Conservation (phyloP, 2,888 invertebrate species). For the Escarpia spicata region DNA sequence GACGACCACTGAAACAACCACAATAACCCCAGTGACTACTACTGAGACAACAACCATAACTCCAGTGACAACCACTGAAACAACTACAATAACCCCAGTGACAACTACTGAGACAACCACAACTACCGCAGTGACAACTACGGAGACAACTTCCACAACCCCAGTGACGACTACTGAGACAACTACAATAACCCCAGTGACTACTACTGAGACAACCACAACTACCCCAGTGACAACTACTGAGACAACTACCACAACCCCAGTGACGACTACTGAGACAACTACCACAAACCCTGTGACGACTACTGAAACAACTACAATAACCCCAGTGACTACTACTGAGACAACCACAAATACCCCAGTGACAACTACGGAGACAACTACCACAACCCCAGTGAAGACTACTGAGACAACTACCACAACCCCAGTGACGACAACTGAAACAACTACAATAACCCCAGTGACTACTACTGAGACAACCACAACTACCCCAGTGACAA, state of each 20-base stretch:
- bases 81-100: neutral
- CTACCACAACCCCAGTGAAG: neutral
- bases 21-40: neutral
- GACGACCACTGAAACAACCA: neutral
- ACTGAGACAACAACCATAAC: neutral
- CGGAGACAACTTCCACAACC: neutral
- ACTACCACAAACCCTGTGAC: neutral
- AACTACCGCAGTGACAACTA: neutral
- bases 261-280: neutral
- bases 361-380: neutral
- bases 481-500: neutral
- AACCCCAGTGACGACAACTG: neutral
- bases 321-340: neutral
- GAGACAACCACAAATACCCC: neutral
- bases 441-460: neutral
- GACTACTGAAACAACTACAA: neutral
- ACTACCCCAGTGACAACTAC: neutral
- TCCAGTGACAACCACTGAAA: neutral
- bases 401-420: neutral
- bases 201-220: neutral
- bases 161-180: neutral
- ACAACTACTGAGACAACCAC: neutral
- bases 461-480: neutral
- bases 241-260: neutral
- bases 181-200: neutral